Base-by-base conservation (phyloP, 2,888 invertebrate species). In the Lasius platythorax region DNA sequence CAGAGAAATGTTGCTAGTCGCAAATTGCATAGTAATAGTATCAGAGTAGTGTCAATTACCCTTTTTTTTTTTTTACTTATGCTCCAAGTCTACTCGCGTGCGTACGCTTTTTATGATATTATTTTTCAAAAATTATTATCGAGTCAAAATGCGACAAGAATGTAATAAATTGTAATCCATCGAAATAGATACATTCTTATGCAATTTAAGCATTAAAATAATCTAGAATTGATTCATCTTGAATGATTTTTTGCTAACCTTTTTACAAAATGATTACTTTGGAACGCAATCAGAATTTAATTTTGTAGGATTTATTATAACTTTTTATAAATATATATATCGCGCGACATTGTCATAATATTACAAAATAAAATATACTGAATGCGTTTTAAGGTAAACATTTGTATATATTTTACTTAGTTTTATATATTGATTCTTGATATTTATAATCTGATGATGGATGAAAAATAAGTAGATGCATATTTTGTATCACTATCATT, bases 1-100 rank as follows among this genome's bases (percentile, higher is more conserved):
- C 64, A 61, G 53, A 4, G 70, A 86, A 64, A 75, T 46, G 3
- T 68, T 66, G 40, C 18, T 83, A 37, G 53, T 81, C 40, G 50
- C 6, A 43, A 56, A 33, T 61, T 46, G 12, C 53, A n/a, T 67
- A 40, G 83, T 64, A 75, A 73, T 78, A 79, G 85, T 75, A 63
- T 67, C n/a, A 11, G 64, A 74, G 0, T 72, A 79, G 58, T 58
- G 12, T 43, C 46, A 1, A 33, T 30, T 18, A 43, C 3, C 3
- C 37, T 67, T 18, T 23, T 0, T 23, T 40, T 33, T 40, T 66
- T 78, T 79, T 79, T 40, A 79, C 15, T 30, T 70, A 15, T 8
- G 70, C 9, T 78, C 56, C 37, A 43, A 58, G 15, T 70, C 6
- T 63, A 78, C 15, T n/a, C 8, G 18, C 37, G 30, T 3, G 46